Evolutionary conservation across 2,888 invertebrate species (phyloP), one percentile per base, ranked within the genome.

Genomic region (Miltochrista miniata): DNA sequence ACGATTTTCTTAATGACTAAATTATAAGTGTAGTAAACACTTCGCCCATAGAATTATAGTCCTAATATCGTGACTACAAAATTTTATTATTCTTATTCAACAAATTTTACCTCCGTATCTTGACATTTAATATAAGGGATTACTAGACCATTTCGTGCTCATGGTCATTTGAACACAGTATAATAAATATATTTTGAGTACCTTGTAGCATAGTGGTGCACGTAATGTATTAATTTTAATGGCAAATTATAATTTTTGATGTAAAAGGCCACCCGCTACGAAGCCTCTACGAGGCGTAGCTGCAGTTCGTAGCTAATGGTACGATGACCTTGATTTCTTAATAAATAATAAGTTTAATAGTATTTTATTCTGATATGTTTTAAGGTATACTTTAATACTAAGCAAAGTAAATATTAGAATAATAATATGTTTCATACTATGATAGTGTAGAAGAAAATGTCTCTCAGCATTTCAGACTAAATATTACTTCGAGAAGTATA

Each of bases 131-230:
- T 31, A 24, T 4, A 42, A 42, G 9, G 31, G n/a, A 42, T 13
- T 33, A 24, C 37, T 34, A 15, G 2, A 7, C 18, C 44, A 50
- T 46, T 49, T 52, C 64, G 59, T 64, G 63, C 51, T 38, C 41
- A n/a, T 7, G 11, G 43, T 43, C 37, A 58, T 59, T 55, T 61
- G 42, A 11, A n/a, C 41, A 36, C 18, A 5, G 40, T 15, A 43
- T 55, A 35, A 51, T 51, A 55, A 63, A 52, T 48, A 58, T 47
- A 33, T 49, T 48, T 51, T 44, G n/a, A 43, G 45, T 52, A 46
- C 46, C 48, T 48, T 37, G 43, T 38, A 33, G 18, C 30, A 24
- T 14, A 24, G 5, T 24, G 18, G 37, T 38, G 38, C 48, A 43
- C 43, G 43, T 48, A 33, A 43, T 8, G 18, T 48, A 43, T 48